phyloP scores from a whole-genome alignment of 2,797 vertebrate species.

The Chiloscyllium punctatum region DNA sequence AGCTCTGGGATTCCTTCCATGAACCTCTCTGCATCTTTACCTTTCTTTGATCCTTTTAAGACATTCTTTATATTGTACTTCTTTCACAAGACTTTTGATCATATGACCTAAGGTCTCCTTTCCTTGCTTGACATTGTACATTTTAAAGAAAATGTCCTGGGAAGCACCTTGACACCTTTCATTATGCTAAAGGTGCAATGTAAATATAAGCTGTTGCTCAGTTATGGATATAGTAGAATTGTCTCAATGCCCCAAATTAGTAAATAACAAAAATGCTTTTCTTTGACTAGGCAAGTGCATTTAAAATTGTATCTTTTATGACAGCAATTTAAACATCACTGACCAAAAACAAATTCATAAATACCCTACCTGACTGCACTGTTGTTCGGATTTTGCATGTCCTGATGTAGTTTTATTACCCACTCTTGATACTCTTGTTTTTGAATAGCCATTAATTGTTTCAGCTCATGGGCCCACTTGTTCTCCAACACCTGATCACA shows the following conservation, averaged over 20 bases:
- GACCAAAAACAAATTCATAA: constrained; percentile 7
- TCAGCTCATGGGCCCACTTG: constrained; percentile 89
- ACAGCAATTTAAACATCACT: neutral
- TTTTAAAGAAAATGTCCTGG: neutral
- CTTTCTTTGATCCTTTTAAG: too few relatives aligned
- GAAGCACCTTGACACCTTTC: neutral
- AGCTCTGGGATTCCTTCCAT: too few relatives aligned
- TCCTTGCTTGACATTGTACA: neutral
- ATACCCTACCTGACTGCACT: constrained; percentile 74
- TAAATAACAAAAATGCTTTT: constrained; percentile 8
- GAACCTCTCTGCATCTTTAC: too few relatives aligned
- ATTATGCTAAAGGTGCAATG: neutral
- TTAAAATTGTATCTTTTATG: constrained; percentile 36
- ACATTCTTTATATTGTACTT: neutral
- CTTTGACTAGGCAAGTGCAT: constrained; percentile 15
- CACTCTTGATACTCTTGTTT: constrained; percentile 97
- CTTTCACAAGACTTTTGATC: neutral
- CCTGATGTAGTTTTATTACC: constrained; percentile 93
- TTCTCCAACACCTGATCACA: constrained; percentile 77
- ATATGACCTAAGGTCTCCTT: neutral
- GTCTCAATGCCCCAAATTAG: neutral
- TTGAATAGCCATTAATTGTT: constrained; percentile 86
- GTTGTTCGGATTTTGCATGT: constrained; percentile 87
- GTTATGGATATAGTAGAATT: neutral
- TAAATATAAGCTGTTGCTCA: neutral